Base-by-base conservation (phyloP, 2,797 vertebrate species). In the Sternotherus odoratus region DNA sequence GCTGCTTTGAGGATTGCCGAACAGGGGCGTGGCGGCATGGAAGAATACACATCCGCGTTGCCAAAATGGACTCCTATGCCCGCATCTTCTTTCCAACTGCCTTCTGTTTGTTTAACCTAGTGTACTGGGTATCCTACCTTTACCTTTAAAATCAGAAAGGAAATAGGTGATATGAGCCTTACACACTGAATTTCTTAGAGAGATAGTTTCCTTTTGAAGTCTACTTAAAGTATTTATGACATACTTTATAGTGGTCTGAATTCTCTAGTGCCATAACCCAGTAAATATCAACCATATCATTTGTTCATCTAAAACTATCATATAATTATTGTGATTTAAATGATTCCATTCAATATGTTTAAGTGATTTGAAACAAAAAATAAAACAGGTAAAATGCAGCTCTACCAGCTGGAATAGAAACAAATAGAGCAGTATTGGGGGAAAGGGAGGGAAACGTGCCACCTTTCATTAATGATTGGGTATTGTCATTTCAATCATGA, bases 31-130 rank as follows among this genome's bases (percentile, higher is more conserved):
- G 99, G 99, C 97, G 99, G 94, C 99, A 99, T 2, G 99, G 99
- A 83, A 98, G 99, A 88, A 98, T 99, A 98, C 99, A 99, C 87
- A 99, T 99, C 95, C 99, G 99, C 87, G 95, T 99, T 15, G 99
- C 99, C 91, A 99, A 99, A 98, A 99, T 99, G 98, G 99, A 99
- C 99, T 99, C 99, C 1, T 99, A 99, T 1, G 99, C 99, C 2
- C 99, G 99, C 91, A 99, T 99, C 98, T 99, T 99, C 96, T 99
- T 99, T 96, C 99, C 99, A 26, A 99, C 99, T 4, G 99, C 99
- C 36, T 99, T 99, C 92, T 99, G 98, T 96, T 98, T 99, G 95
- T 99, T 99, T 97, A 99, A 99, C 97, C 98, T 99, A 93, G 99
- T 99, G 75, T 99, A 99, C 81, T 99, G 99, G 99, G 99, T 99